Conservation (phyloP, 2,888 invertebrate genomes). For the Beris morrisii region DNA sequence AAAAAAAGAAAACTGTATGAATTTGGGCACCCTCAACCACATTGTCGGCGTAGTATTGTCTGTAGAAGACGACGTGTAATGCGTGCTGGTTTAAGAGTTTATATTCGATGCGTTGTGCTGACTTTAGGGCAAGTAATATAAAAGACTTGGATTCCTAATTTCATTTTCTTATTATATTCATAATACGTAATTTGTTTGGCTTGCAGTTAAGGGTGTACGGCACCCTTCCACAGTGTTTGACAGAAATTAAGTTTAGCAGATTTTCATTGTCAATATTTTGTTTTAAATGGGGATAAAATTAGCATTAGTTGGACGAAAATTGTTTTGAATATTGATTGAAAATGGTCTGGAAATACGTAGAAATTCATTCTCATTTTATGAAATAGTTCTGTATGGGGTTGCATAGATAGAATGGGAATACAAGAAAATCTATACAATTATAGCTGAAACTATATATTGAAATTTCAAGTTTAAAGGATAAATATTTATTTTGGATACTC, state of each 20-base stretch:
- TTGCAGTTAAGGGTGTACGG: background rate
- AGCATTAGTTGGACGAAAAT: too few species aligned
- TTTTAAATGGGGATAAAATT: too few species aligned
- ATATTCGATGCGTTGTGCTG: conserved; percentile 1
- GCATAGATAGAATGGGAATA: too few species aligned
- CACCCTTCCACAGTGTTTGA: background rate
- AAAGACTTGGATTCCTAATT: conserved; percentile 22
- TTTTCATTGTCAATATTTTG: conserved; percentile 3
- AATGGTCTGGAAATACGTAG: too few species aligned
- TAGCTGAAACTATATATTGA: too few species aligned
- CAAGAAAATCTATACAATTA: too few species aligned
- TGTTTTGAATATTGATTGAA: too few species aligned
- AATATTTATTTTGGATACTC: too few species aligned
- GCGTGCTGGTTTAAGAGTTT: background rate
- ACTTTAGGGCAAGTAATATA: conserved; percentile 14
- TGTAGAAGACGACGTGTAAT: background rate
- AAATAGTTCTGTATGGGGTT: too few species aligned
- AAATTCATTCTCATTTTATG: too few species aligned
- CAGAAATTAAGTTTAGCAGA: conserved; percentile 15
- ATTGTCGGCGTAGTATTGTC: background rate
- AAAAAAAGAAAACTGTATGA: background rate
- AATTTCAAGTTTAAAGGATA: too few species aligned
- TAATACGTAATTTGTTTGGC: conserved; percentile 28
- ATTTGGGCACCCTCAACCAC: conserved; percentile 8
- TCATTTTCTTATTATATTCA: conserved; percentile 28